phyloP scores from a whole-genome alignment of 23 tunicate species.

The Ciona savignyi region DNA sequence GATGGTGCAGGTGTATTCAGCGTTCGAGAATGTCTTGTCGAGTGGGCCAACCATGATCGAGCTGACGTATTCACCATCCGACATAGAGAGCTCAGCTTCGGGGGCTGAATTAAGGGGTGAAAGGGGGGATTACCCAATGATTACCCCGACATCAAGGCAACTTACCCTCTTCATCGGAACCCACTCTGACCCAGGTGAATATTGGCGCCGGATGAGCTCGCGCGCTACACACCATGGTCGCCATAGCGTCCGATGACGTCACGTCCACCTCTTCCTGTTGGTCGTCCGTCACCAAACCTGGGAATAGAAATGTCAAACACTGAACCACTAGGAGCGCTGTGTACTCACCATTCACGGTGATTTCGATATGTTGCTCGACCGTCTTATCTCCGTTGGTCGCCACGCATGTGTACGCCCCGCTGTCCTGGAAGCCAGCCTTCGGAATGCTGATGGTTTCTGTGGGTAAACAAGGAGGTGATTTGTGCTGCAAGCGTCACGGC shows the following conservation, averaged over 20 bases:
- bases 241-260: slow-evolving; percentile 8
- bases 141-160: background rate
- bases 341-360: slow-evolving; percentile 36
- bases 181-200: slow-evolving; percentile 40
- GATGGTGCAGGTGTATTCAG: slow-evolving; percentile 27
- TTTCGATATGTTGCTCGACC: background rate
- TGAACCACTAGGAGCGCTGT: background rate
- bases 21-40: slow-evolving; percentile 23
- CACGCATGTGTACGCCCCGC: slow-evolving; percentile 48
- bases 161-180: slow-evolving; percentile 4
- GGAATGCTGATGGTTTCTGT: slow-evolving; percentile 23
- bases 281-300: slow-evolving; percentile 3
- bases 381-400: background rate
- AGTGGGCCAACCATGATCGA: slow-evolving; percentile 43
- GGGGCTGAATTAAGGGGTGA: slow-evolving; percentile 2
- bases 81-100: background rate
- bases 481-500: background rate
- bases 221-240: slow-evolving; percentile 20
- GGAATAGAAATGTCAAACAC: background rate
- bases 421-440: slow-evolving; percentile 23
- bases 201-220: slow-evolving; percentile 27
- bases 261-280: background rate
- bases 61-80: slow-evolving; percentile 13
- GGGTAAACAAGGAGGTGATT: background rate
- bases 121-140: too few relatives aligned